Evolutionary conservation across 1,140 invertebrate genomes (phyloP), one percentile per base, ranked within the genome.

Genomic region (Bombus confusus): DNA sequence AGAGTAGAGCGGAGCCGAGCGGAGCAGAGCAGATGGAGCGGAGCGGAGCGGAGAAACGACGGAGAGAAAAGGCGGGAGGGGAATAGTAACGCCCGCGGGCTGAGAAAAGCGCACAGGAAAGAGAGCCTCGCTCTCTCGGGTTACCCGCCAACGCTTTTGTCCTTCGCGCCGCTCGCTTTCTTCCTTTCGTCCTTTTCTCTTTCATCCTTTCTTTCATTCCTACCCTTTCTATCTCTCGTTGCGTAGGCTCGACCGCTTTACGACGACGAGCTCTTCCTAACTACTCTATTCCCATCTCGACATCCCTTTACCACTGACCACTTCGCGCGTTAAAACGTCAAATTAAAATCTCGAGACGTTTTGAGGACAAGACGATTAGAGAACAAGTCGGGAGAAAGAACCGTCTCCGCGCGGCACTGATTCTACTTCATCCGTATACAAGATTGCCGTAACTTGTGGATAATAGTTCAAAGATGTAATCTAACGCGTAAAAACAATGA

Each of bases 331-430:
- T 88, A 87, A 90, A 89, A 88, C 81, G 90, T 92, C 87, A 86
- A 93, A 93, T 92, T 92, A 92, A 92, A 91, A 90, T 91, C 91
- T 93, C 90, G 75, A 92, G 85, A 69, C 69, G 72, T 68, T 75
- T 78, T 68, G 37, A 78, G 86, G 77, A 71, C 80, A 68, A 39
- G 41, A 66, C 89, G 87, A 90, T 91, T 88, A 86, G 79, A 79
- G 59, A 66, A 34, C 31, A 39, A 13, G 43, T 5, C 57, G 41
- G 2, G 0, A 15, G 62, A 47, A 34, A 28, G 59, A 25, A 9
- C 41, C 13, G 34, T 77, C 57, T 52, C 52, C 47, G 37, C 57
- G 18, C 47, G 83, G 57, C 77, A 47, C n/a, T 39, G 78, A 89
- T 90, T 90, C 81, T 74, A 71, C 77, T 81, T 77, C 39, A 6